Conservation (phyloP, 2,888 invertebrate genomes). For the Archips xylosteana region DNA sequence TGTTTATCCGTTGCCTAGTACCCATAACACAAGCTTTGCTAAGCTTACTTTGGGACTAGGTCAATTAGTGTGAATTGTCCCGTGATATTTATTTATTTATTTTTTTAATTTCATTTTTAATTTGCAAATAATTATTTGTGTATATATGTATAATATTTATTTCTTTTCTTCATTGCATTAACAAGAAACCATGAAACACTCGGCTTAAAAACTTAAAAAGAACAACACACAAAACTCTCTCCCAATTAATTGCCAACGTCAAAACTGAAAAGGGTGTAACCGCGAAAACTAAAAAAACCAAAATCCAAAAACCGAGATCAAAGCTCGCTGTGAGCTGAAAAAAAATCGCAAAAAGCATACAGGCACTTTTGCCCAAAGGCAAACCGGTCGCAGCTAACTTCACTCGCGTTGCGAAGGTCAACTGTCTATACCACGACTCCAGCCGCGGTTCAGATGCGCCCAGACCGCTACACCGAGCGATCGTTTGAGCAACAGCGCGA, state of each 20-base stretch:
- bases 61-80: too few species aligned
- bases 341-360: slow-evolving; percentile 44
- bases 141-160: too few species aligned
- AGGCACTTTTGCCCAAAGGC: slow-evolving; percentile 78
- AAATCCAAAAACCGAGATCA: slow-evolving; percentile 24
- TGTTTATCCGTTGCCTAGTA: too few species aligned
- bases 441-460: slow-evolving; percentile 55
- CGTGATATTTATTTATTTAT: too few species aligned
- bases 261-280: slow-evolving; percentile 19
- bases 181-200: background rate
- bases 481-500: slow-evolving; percentile 50
- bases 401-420: slow-evolving; percentile 79
- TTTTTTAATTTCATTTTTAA: too few species aligned
- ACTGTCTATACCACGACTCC: slow-evolving; percentile 46
- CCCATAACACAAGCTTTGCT: too few species aligned
- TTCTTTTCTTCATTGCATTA: background rate
- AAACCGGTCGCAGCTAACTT: slow-evolving; percentile 63
- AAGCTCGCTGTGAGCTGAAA: slow-evolving; percentile 50
- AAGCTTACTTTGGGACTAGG: too few species aligned
- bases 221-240: background rate
- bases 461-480: slow-evolving; percentile 50
- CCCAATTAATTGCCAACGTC: slow-evolving; percentile 10
- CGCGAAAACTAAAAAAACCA: background rate
- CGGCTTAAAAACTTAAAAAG: background rate
- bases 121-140: too few species aligned